Percentiles rank a stretch among this genome's conserved stretches.
These are phyloP conservation scores for Sebastes matsubarae DNA, from an alignment of 2,797 vertebrate species.

Conservation along the genomic window DNA sequence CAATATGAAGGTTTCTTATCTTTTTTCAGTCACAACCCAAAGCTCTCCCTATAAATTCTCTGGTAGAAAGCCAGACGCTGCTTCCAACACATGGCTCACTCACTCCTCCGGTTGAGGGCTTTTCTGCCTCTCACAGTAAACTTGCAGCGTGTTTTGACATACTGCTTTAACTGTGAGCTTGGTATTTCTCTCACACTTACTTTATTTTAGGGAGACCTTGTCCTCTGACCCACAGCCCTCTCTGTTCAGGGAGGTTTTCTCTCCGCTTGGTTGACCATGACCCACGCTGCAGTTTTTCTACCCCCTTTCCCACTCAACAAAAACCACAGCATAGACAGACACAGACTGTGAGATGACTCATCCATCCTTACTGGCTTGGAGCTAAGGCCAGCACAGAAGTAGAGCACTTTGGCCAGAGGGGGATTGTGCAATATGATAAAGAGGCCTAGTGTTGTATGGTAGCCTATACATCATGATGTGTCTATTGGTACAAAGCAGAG, in stretches of 20 bases:
- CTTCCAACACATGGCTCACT: background rate
- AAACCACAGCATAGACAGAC: background rate
- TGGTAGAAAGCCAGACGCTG: background rate
- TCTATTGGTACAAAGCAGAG: background rate
- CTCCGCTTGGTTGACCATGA: conserved; percentile 8
- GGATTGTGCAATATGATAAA: background rate
- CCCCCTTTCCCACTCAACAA: background rate
- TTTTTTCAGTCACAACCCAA: background rate
- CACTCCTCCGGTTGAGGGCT: background rate
- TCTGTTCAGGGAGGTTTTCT: background rate
- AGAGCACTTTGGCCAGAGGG: background rate
- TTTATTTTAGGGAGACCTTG: background rate
- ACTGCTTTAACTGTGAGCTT: background rate
- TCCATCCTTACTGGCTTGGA: background rate
- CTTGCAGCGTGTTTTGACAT: background rate
- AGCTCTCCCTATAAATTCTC: background rate
- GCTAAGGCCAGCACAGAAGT: background rate
- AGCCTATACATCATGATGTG: background rate
- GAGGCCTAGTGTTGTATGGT: background rate
- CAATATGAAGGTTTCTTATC: background rate
- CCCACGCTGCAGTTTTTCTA: background rate
- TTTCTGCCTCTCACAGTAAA: background rate
- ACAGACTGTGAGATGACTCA: background rate
- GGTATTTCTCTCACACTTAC: conserved; percentile 5
- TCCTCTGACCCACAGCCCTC: conserved; percentile 12